Evolutionary conservation across 2,113 vertebrate species (phyloP), one percentile per base, ranked within the genome.

Genomic region (Hippocampus mohnikei): DNA sequence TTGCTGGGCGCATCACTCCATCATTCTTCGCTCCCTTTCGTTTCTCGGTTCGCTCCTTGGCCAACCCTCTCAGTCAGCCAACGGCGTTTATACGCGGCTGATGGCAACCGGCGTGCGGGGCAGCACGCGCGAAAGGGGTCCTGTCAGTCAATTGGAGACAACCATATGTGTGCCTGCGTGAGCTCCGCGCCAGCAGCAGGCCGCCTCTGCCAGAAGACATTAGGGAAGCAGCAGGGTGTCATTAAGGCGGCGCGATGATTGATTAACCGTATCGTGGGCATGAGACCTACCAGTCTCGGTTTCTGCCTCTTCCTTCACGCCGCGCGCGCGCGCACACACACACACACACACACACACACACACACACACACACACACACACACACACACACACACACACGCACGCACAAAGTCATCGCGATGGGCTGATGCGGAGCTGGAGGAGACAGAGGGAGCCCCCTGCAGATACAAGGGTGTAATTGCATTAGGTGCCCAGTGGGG

Each of bases 81-180:
- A 75, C 74, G 75, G 87, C 84, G 72, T 66, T 77, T 78, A 81
- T 72, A 74, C 73, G 79, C 64, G 85, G 88, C 89, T 90, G 91
- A 92, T 90, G 87, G 89, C 87, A 89, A 91, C 85, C 84, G 62
- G 85, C 65, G 87, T 69, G 86, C 86, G 29, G 88, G 88, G 89
- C 82, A 81, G 78, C 85, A 46, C 83, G 71, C 80, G 75, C 81
- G 81, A 89, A 88, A 90, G 90, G 87, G 90, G 90, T 88, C 89
- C 93, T 92, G 93, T 93, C 93, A 93, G 73, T 93, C 92, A 93
- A 82, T 81, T n/a, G 44, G 78, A 86, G 81, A 87, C 78, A 75
- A 79, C 93, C 93, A 93, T 93, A 93, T 93, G 93, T 89, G 91
- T 88, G 91, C 85, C 91, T 84, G 91, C 91, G 68, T 90, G 91